Evolutionary conservation across 2,888 invertebrate species (phyloP).

Genomic region (Leptopilina syphax): DNA sequence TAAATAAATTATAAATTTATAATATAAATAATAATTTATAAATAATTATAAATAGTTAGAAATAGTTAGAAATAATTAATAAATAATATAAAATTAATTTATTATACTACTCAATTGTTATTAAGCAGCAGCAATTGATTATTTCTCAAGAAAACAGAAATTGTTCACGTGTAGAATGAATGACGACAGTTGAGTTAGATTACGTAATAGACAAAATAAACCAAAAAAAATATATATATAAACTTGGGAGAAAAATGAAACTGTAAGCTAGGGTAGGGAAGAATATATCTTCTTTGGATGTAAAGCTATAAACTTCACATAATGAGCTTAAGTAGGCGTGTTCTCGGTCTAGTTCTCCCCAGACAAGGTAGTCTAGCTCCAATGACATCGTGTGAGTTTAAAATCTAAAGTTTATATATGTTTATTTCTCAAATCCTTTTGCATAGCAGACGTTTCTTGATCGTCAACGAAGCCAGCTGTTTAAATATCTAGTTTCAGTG

Average conservation of each 20-base stretch:
- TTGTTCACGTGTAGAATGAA: no score
- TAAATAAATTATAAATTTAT: no score
- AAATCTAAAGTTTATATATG: not conserved
- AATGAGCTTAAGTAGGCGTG: conserved; percentile 56
- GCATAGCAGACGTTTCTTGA: conserved; percentile 6
- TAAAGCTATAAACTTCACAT: conserved; percentile 25
- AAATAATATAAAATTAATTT: no score
- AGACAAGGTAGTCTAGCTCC: conserved; percentile 60
- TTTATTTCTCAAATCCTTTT: conserved; percentile 15
- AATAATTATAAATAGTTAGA: no score
- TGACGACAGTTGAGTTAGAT: no score
- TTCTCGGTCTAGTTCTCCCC: conserved; percentile 65
- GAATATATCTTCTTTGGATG: not conserved
- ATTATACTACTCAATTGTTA: not conserved
- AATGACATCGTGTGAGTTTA: conserved; percentile 48
- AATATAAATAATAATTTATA: no score
- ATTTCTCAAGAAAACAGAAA: not conserved
- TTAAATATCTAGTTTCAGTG: not conserved
- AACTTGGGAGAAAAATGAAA: conserved; percentile 7
- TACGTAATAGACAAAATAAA: not conserved
- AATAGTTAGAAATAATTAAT: not conserved
- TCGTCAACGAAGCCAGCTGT: conserved; percentile 1
- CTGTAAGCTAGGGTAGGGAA: not conserved
- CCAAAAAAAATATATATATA: conserved; percentile 24
- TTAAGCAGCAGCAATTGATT: not conserved